A percentile compares a stretch with the other conserved stretches of the same genome.
phyloP scores from a whole-genome alignment of 2,797 vertebrate species.

The Pteronotus mesoamericanus region DNA sequence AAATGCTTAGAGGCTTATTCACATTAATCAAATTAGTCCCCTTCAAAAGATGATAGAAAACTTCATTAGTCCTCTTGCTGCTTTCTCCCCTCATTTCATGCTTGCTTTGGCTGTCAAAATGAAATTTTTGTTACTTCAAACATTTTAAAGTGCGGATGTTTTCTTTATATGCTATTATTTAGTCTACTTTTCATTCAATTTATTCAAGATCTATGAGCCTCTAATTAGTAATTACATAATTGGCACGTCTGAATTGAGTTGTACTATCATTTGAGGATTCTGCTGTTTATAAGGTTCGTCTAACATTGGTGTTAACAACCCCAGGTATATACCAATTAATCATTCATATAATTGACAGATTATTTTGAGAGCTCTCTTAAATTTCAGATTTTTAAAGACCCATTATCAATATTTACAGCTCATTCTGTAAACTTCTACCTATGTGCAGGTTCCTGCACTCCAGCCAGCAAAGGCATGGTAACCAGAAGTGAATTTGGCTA shows the following conservation, averaged over 20 bases:
- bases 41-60: not conserved
- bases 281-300: constrained; percentile 63
- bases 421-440: constrained; percentile 43
- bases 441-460: constrained; percentile 62
- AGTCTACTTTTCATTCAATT: constrained; percentile 23
- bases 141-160: not conserved
- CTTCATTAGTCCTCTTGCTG: constrained; percentile 20
- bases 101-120: constrained; percentile 70
- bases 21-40: not conserved
- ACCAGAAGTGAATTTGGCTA: constrained; percentile 33
- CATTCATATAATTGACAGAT: constrained; percentile 2
- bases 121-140: constrained; percentile 28
- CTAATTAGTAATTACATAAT: constrained; percentile 44
- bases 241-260: constrained; percentile 74
- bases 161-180: constrained; percentile 44
- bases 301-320: constrained; percentile 66
- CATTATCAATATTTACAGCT: not conserved
- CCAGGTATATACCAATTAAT: constrained; percentile 16
- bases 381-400: not conserved
- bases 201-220: constrained; percentile 46
- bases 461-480: constrained; percentile 55
- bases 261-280: constrained; percentile 75
- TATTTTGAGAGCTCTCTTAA: constrained; percentile 21
- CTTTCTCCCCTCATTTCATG: constrained; percentile 59
- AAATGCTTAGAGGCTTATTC: constrained; percentile 48